These are phyloP conservation scores for Bubalus kerabau DNA, from an alignment of 2,113 vertebrate species.

Conservation along the genomic window DNA sequence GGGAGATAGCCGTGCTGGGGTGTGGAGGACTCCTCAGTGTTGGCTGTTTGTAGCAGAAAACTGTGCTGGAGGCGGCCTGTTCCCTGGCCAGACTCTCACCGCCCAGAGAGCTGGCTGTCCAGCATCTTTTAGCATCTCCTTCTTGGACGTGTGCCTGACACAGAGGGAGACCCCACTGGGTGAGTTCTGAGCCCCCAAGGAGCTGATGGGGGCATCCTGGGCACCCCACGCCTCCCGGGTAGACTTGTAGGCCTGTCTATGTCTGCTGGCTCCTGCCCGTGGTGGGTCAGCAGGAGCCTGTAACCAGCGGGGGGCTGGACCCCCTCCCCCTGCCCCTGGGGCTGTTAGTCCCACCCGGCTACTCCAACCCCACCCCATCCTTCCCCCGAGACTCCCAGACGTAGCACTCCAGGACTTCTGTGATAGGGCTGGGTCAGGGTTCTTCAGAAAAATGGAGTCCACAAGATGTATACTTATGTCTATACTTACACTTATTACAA, in stretches of 20 bases:
- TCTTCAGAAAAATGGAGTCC: not conserved
- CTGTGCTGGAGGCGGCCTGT: rapidly evolving
- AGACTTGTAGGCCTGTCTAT: not conserved
- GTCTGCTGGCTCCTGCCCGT: not conserved
- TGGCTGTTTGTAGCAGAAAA: not conserved
- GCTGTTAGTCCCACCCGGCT: not conserved
- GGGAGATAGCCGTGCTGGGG: rapidly evolving
- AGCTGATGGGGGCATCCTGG: not conserved
- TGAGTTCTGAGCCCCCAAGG: not conserved
- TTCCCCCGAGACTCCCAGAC: not conserved
- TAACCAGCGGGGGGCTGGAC: too few relatives aligned
- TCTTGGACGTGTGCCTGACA: not conserved
- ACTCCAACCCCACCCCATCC: not conserved
- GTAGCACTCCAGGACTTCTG: too few relatives aligned
- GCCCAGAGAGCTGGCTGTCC: not conserved
- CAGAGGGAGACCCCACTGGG: not conserved
- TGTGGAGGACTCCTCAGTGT: rapidly evolving
- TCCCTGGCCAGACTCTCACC: rapidly evolving
- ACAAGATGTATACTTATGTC: too few relatives aligned
- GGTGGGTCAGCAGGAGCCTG: not conserved
- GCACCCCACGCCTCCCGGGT: rapidly evolving
- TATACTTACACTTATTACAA: not conserved
- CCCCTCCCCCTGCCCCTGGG: rapidly evolving
- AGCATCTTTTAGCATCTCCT: not conserved
- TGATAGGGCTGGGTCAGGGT: not conserved